Percentiles rank a stretch among this genome's conserved stretches.
phyloP scores from a whole-genome alignment of 2,113 vertebrate genomes.

The Hoplias malabaricus region DNA sequence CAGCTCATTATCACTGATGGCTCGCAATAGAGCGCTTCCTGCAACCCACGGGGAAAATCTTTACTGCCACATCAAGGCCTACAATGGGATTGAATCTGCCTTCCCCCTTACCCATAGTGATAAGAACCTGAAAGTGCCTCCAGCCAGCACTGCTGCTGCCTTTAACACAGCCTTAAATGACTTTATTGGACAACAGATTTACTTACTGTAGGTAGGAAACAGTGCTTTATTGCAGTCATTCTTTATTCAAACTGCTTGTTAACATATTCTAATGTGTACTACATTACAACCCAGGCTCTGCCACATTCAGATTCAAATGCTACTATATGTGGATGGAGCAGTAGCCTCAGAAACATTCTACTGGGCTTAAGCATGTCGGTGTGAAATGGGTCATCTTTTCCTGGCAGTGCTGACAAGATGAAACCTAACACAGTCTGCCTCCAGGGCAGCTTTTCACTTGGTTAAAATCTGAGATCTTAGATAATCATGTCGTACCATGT shows the following conservation, averaged over 20 bases:
- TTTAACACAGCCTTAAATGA: background rate
- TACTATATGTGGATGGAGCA: constrained; percentile 12
- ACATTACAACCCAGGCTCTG: background rate
- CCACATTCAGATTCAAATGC: constrained; percentile 3
- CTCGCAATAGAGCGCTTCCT: background rate
- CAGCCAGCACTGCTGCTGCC: background rate
- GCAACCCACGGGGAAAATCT: constrained; percentile 9
- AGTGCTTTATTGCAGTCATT: background rate
- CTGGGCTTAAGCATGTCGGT: background rate
- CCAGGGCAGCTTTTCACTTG: background rate
- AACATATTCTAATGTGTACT: background rate
- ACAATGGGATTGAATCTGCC: background rate
- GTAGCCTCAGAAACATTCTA: background rate
- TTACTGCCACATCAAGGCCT: constrained; percentile 11
- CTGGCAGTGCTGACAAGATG: constrained; percentile 12
- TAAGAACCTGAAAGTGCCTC: background rate
- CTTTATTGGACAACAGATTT: background rate
- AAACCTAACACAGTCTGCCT: background rate
- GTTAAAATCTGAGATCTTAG: background rate
- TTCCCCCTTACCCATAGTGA: background rate
- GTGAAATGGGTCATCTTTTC: constrained; percentile 11
- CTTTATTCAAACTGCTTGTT: background rate
- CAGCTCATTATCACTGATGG: constrained; percentile 20
- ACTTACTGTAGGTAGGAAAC: background rate
- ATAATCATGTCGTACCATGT: background rate